Evolutionary conservation across 2,797 vertebrate species (phyloP), one percentile per base, ranked within the genome.

Genomic region (Aythya fuligula): DNA sequence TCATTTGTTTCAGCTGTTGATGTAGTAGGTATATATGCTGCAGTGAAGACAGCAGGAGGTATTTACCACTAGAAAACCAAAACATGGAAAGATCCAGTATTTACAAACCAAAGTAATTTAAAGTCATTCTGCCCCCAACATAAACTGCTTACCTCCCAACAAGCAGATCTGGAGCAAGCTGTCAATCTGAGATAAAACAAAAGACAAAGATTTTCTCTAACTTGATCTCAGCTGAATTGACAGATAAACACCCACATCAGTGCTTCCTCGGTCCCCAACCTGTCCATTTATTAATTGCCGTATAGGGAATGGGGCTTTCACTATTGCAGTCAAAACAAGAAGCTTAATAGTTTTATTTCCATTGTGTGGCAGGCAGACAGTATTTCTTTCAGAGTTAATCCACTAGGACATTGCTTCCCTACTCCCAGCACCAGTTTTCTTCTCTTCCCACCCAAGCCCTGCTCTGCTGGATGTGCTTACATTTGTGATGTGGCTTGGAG

Each of bases 401-500:
- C 34, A 49, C 9, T 0, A 41, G 56, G 47, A 73, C 41, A 5
- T 16, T 34, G 41, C 7, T 76, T 12, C 27, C 24, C 45, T 73
- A 4, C 5, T 73, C 45, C 6, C 56, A 58, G 38, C 0, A 0
- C 19, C 58, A 14, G 41, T 66, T 79, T 80, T 28, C 56, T 61
- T 76, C 51, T 54, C 75, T 76, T 67, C 41, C 54, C 9, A 13
- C 24, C 69, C 58, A 13, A 76, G 56, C 19, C 27, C 25, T 10
- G 3, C 14, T 73, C 19, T 85, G 27, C 27, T 70, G 67, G 14
- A 56, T 66, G 54, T 1, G 22, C 89, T 85, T 85, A 51, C 39
- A 49, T 61, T 43, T 54, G 27, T 34, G 9, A 70, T 11, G 28
- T 8, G n/a, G 20, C 69, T n/a, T 53, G 27, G 13, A 69, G 56